A percentile compares a stretch with the other conserved stretches of the same genome.
Conservation (phyloP, 1,140 invertebrate genomes). For the Orussus abietinus region DNA sequence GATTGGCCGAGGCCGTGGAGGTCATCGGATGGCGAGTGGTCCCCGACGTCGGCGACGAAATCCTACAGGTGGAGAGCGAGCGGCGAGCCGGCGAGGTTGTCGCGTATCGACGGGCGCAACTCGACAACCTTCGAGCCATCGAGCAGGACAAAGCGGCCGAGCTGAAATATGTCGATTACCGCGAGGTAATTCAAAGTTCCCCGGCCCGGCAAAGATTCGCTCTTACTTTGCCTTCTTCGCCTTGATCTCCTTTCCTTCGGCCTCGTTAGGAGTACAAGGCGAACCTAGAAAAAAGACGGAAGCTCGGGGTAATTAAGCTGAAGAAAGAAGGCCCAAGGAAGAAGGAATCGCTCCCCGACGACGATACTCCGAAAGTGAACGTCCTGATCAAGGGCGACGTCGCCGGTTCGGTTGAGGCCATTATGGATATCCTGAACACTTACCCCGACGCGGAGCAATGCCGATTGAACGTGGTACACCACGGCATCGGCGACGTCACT, state of each 20-base stretch:
- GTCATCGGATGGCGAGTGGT: conserved; percentile 86
- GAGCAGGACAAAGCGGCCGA: conserved; percentile 62
- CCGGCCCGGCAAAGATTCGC: too few relatives aligned
- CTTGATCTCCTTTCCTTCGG: too few relatives aligned
- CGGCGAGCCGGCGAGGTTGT: conserved; percentile 70
- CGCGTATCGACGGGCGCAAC: conserved; percentile 57
- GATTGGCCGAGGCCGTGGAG: conserved; percentile 80
- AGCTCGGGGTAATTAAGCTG: conserved; percentile 56
- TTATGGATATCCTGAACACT: conserved; percentile 86
- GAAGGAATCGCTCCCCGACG: conserved; percentile 57
- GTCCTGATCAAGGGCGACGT: conserved; percentile 75
- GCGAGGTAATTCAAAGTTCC: too few relatives aligned
- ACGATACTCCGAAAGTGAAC: conserved; percentile 52
- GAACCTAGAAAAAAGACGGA: conserved; percentile 59
- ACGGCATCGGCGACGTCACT: conserved; percentile 81
- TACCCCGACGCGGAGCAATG: conserved; percentile 73
- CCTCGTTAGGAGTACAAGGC: conserved; percentile 67
- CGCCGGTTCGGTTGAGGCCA: conserved; percentile 89
- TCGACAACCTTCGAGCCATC: conserved; percentile 57
- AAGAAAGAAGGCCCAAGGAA: conserved; percentile 53
- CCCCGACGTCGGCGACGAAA: conserved; percentile 81
- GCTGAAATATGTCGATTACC: conserved; percentile 63
- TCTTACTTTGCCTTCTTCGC: too few relatives aligned
- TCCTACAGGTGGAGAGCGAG: conserved; percentile 79
- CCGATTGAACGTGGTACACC: conserved; percentile 81